phyloP scores from a whole-genome alignment of 2,113 vertebrate species.

The Symphodus melops region DNA sequence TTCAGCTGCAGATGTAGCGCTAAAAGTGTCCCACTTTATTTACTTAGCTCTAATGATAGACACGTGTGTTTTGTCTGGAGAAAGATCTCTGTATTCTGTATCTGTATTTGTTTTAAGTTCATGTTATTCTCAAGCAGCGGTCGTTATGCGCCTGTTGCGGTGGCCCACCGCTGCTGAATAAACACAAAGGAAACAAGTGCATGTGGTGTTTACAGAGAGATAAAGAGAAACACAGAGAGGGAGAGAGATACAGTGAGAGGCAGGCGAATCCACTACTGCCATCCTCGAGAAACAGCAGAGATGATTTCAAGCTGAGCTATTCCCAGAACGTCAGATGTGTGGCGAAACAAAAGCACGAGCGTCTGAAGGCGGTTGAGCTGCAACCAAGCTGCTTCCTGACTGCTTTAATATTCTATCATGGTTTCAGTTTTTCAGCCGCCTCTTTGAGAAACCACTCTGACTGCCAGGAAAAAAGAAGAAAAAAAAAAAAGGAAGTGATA shows the following conservation, averaged over 20 bases:
- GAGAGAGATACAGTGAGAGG: not conserved
- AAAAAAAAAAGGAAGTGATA: conserved; percentile 59
- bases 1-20: not conserved
- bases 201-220: conserved; percentile 40
- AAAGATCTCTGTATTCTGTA: not conserved
- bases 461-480: conserved; percentile 18
- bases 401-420: conserved; percentile 41
- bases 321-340: conserved; percentile 44
- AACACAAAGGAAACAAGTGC: conserved; percentile 43
- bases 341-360: conserved; percentile 22
- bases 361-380: conserved; percentile 39
- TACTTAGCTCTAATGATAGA: conserved; percentile 14
- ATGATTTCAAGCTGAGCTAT: conserved; percentile 39
- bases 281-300: conserved; percentile 32
- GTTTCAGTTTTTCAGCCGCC: conserved; percentile 35
- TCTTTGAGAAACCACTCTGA: conserved; percentile 22
- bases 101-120: conserved; percentile 35
- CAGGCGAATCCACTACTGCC: conserved; percentile 44
- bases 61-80: conserved; percentile 17
- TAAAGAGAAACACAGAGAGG: not conserved
- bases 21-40: conserved; percentile 3
- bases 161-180: conserved; percentile 36
- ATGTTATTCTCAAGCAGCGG: conserved; percentile 19
- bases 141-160: not conserved
- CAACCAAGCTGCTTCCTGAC: conserved; percentile 63